Conservation (phyloP, 2,797 vertebrate genomes). For the Rhodeus uyekii region DNA sequence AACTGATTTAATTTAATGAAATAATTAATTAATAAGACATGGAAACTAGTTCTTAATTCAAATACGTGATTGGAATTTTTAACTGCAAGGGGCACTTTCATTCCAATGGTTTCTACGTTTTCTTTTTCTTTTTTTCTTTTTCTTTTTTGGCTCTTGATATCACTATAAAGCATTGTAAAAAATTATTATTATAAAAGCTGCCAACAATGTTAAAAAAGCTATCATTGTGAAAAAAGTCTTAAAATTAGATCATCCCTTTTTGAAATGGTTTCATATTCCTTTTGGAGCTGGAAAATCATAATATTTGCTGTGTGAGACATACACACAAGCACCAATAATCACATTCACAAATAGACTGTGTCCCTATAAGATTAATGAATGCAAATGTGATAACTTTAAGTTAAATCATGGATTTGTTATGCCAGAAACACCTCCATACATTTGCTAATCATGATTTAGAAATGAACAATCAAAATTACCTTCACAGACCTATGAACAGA, state of each 20-base stretch:
- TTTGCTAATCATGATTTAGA: constrained; percentile 12
- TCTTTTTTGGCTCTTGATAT: background rate
- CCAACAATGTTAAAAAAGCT: background rate
- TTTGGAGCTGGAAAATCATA: constrained; percentile 46
- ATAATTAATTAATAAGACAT: background rate
- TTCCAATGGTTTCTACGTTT: too few relatives aligned
- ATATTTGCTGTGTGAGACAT: constrained; percentile 42
- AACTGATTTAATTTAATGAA: background rate
- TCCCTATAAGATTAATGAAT: background rate
- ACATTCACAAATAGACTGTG: background rate
- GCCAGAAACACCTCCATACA: constrained; percentile 37
- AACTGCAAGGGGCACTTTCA: background rate
- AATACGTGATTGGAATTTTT: background rate
- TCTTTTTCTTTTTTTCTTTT: too few relatives aligned
- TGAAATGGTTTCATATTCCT: constrained; percentile 33
- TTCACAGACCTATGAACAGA: too few relatives aligned
- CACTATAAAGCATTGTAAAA: background rate
- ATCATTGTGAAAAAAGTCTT: background rate
- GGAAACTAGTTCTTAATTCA: background rate
- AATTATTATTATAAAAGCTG: background rate
- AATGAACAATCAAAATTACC: constrained; percentile 6
- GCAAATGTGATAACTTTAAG: constrained; percentile 10
- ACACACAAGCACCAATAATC: constrained; percentile 9
- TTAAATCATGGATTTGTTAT: constrained; percentile 38
- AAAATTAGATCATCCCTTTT: constrained; percentile 45